Evolutionary conservation across 2,113 vertebrate species (phyloP).

Genomic region (Phaethon lepturus): DNA sequence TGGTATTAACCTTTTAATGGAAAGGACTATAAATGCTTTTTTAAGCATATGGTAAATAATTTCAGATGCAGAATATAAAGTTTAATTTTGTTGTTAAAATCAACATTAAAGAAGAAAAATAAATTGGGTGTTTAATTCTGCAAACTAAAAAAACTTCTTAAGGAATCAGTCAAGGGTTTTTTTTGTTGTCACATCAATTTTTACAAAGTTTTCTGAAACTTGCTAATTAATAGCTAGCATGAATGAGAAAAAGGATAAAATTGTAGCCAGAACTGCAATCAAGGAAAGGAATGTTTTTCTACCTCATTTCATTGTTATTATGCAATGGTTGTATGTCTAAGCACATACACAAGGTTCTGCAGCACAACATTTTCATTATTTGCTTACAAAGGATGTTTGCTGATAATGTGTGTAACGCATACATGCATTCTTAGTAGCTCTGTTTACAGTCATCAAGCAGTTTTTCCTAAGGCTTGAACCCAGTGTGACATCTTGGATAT

Average conservation of each 20-base stretch:
- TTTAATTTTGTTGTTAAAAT: neutral
- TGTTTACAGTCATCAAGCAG: neutral
- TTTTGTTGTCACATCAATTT: neutral
- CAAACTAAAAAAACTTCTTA: neutral
- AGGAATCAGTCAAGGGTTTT: fast-evolving
- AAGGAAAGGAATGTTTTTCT: neutral
- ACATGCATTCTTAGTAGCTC: neutral
- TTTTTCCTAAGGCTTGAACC: neutral
- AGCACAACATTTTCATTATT: neutral
- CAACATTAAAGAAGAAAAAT: neutral
- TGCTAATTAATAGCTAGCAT: neutral
- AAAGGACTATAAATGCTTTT: neutral
- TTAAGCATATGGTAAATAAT: neutral
- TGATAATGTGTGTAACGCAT: neutral
- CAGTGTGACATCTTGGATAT: neutral
- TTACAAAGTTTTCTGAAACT: neutral
- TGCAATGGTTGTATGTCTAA: neutral
- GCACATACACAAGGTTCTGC: neutral
- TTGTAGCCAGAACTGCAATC: neutral
- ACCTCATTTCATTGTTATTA: neutral
- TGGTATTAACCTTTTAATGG: neutral
- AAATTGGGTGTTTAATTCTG: neutral
- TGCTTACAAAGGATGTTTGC: neutral
- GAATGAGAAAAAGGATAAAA: neutral
- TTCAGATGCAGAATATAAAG: neutral